These are phyloP conservation scores for Calliopsis andreniformis DNA, from an alignment of 1,140 invertebrate species.

Conservation along the genomic window DNA sequence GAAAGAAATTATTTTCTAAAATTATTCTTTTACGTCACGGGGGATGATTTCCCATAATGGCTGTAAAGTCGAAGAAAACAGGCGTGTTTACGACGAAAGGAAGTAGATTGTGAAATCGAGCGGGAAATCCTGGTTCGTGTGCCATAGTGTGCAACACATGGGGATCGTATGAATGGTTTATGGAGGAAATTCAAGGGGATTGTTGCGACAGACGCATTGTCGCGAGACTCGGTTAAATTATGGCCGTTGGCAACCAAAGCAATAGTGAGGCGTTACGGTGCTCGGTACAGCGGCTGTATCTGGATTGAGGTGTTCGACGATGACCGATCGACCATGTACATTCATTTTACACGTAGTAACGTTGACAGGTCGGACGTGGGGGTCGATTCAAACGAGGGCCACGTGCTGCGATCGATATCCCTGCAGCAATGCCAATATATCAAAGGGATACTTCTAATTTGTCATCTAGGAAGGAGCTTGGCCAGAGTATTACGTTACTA, in stretches of 20 bases:
- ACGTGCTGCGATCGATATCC: background rate
- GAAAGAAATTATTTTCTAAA: too few species aligned
- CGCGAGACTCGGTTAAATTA: background rate
- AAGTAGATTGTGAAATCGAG: too few species aligned
- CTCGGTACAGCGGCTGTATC: background rate
- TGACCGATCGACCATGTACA: background rate
- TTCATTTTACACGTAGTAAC: background rate
- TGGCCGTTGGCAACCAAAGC: background rate
- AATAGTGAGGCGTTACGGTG: background rate
- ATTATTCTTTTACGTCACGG: too few species aligned
- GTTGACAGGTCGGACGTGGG: background rate
- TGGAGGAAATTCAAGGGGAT: background rate
- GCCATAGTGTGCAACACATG: background rate
- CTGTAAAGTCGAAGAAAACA: too few species aligned
- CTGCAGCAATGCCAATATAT: background rate
- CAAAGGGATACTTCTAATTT: background rate
- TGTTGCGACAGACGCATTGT: background rate
- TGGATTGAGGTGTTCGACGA: background rate
- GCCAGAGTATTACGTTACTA: too few species aligned
- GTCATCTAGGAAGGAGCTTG: background rate
- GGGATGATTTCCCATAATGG: too few species aligned
- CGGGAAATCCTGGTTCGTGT: background rate
- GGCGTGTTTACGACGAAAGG: too few species aligned
- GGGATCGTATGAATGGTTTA: background rate
- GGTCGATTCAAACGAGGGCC: background rate